Evolutionary conservation across 2,113 vertebrate species (phyloP), one percentile per base, ranked within the genome.

Genomic region (Spermophilus dauricus): DNA sequence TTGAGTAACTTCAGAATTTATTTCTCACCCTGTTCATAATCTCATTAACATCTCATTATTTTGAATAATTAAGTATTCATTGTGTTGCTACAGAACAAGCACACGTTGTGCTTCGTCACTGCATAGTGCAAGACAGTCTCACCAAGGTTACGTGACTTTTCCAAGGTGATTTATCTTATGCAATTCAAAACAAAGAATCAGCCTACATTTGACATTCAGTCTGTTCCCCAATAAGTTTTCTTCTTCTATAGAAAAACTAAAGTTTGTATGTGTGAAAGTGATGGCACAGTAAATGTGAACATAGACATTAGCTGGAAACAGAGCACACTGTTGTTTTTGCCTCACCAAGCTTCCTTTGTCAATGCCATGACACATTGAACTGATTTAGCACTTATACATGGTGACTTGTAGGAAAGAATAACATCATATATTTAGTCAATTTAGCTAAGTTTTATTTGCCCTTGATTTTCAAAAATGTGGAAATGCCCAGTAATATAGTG

Each of bases 41-140:
- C 4, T 84, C 16, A 84, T 69, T 42, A 85, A 67, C 84, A 91
- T 78, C 90, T 87, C 72, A 86, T 65, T 73, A 12, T 83, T 78
- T 63, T 51, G 37, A 85, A 7, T 91, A 26, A 73, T 42, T 95
- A 89, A 67, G 51, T 92, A 56, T 90, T 72, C 70, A 90, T 8
- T 69, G 26, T 42, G n/a, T 94, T 63, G 24, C 61, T 91, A n/a
- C 8, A 65, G 2, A 39, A 81, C 3, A 77, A 4, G 0, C 3
- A 70, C 45, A 8, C 1, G 92, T 58, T 78, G 72, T 78, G 24
- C 77, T 37, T 76, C 8, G 70, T 73, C 28, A 84, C 0, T 67
- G 78, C 6, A 56, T 89, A 56, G 37, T 75, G 20, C 28, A 95
- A 86, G 61, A 73, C 32, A 61, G 20, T 24, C 26, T 92, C 26